Conservation (phyloP, 2,113 vertebrate species). For the Sardina pilchardus region DNA sequence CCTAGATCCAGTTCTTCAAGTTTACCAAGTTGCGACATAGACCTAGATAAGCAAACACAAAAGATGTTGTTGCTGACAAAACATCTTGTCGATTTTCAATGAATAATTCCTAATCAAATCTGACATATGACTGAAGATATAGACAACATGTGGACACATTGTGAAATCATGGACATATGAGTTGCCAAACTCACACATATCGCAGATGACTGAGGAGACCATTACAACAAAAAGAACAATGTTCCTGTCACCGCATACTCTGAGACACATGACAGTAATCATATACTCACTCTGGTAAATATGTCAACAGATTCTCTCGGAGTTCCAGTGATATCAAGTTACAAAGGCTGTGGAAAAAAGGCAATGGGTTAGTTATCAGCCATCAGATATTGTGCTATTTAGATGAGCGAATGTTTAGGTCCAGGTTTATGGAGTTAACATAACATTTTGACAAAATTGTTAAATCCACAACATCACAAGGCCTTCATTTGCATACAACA, state of each 20-base stretch:
- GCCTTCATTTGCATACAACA: neutral
- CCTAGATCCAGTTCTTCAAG: constrained; percentile 97
- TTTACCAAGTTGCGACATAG: constrained; percentile 86
- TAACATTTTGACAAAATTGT: neutral
- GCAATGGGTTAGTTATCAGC: neutral
- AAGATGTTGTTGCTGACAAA: constrained; percentile 36
- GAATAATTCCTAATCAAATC: neutral
- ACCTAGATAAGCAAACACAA: constrained; percentile 72
- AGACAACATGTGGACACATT: neutral
- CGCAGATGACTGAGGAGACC: neutral
- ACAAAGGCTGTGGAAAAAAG: constrained; percentile 79
- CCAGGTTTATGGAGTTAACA: neutral
- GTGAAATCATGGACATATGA: neutral
- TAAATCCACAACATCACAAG: too few relatives aligned
- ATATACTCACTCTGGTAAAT: constrained; percentile 92
- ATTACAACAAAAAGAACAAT: neutral
- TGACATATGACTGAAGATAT: constrained; percentile 17
- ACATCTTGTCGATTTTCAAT: neutral
- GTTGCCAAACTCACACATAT: neutral
- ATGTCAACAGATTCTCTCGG: constrained; percentile 93
- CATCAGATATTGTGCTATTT: neutral
- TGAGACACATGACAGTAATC: neutral
- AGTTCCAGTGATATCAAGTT: constrained; percentile 96
- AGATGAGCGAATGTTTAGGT: neutral
- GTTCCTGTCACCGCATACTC: neutral